Percentiles rank a stretch among this genome's conserved stretches.
Conservation (phyloP, 2,113 vertebrate genomes). For the Dasyornis broadbenti region DNA sequence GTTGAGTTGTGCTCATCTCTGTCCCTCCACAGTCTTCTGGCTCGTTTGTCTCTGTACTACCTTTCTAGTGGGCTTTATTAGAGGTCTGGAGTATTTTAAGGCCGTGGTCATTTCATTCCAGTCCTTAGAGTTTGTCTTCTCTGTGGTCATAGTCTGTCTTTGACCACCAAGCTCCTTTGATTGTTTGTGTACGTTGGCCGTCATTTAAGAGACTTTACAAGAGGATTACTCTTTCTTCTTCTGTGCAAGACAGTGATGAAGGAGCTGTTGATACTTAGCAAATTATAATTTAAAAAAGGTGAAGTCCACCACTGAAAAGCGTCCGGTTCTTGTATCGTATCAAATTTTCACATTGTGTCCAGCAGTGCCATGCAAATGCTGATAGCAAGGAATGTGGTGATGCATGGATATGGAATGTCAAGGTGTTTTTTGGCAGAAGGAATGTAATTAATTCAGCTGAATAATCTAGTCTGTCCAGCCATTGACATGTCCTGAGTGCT, state of each 20-base stretch:
- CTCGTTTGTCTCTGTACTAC: not conserved
- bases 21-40: not conserved
- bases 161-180: not conserved
- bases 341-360: not conserved
- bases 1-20: not conserved
- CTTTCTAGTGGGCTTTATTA: not conserved
- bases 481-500: not conserved
- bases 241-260: not conserved
- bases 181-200: not conserved
- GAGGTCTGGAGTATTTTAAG: not conserved
- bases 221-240: not conserved
- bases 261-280: not conserved
- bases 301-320: not conserved
- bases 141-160: not conserved
- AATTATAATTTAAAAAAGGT: not conserved
- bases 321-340: not conserved
- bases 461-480: not conserved
- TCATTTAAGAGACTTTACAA: not conserved
- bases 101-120: not conserved
- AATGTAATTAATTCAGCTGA: not conserved
- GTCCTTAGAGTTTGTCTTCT: not conserved
- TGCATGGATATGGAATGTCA: not conserved
- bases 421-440: not conserved
- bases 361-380: not conserved
- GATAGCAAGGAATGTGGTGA: not conserved